These are phyloP conservation scores for Cinara cedri DNA, from an alignment of 2,888 invertebrate genomes.

Conservation along the genomic window DNA sequence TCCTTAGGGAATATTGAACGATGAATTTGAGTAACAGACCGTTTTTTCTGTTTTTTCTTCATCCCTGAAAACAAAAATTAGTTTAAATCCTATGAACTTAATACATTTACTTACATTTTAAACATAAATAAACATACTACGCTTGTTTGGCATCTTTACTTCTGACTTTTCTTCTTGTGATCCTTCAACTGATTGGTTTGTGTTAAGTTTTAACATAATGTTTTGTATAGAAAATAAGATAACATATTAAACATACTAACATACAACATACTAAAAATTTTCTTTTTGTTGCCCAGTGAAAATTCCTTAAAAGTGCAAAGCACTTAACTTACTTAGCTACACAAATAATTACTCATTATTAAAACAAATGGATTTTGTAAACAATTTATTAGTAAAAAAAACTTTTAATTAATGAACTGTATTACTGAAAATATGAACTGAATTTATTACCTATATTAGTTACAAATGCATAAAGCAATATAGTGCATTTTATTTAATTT, in stretches of 20 bases:
- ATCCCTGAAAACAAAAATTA: conserved; percentile 64
- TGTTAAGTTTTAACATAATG: neutral
- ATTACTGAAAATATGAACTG: too few species aligned
- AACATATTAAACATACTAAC: too few species aligned
- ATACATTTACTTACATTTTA: neutral
- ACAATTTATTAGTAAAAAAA: conserved; percentile 16
- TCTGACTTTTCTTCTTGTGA: neutral
- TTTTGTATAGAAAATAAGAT: conserved; percentile 48
- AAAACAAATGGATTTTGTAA: too few species aligned
- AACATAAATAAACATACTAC: conserved; percentile 37
- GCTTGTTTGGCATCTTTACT: conserved; percentile 25
- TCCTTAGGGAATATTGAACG: conserved; percentile 81
- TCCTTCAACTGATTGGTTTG: neutral
- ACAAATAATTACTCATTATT: too few species aligned
- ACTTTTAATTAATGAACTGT: too few species aligned
- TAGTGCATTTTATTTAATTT: too few species aligned
- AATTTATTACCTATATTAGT: too few species aligned
- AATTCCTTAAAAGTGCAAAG: too few species aligned
- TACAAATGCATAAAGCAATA: too few species aligned
- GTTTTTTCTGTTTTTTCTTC: conserved; percentile 71
- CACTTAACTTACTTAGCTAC: too few species aligned
- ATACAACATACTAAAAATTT: too few species aligned
- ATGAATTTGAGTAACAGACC: conserved; percentile 76
- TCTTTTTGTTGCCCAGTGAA: too few species aligned
- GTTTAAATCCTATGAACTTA: neutral